Evolutionary conservation across 2,888 invertebrate genomes (phyloP).

Genomic region (Plebejus melissa): DNA sequence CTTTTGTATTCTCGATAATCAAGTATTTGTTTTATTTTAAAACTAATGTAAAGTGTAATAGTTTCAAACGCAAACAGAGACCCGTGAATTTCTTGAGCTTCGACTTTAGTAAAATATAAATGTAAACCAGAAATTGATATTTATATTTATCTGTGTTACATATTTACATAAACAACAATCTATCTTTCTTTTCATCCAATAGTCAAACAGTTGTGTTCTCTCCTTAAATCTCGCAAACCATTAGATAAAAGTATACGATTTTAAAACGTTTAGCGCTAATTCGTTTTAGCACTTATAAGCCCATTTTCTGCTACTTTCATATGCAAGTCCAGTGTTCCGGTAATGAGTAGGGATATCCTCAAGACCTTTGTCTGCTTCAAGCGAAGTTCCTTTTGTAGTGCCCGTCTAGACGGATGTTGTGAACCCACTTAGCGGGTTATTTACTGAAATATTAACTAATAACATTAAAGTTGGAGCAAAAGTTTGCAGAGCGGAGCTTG

Average conservation of each 20-base stretch:
- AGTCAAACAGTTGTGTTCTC: neutral
- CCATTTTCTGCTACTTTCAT: conserved; percentile 15
- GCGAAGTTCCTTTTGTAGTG: conserved; percentile 41
- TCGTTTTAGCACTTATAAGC: neutral
- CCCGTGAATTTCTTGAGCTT: no score
- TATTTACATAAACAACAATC: neutral
- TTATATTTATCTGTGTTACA: no score
- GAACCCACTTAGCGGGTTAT: conserved; percentile 31
- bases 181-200: neutral
- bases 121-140: no score
- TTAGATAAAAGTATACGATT: neutral
- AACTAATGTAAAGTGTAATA: no score
- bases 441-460: neutral
- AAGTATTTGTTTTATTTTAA: no score
- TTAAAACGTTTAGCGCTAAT: conserved; percentile 1
- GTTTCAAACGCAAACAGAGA: no score
- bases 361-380: conserved; percentile 24
- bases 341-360: conserved; percentile 27
- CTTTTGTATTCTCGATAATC: neutral
- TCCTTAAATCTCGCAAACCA: neutral
- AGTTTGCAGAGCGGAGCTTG: no score
- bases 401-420: conserved; percentile 43
- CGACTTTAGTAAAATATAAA: no score
- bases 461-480: neutral
- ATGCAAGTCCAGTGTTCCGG: conserved; percentile 16